A percentile compares a stretch with the other conserved stretches of the same genome.
Conservation (phyloP, 2,888 invertebrate species). For the Leptopilina drosophilae region DNA sequence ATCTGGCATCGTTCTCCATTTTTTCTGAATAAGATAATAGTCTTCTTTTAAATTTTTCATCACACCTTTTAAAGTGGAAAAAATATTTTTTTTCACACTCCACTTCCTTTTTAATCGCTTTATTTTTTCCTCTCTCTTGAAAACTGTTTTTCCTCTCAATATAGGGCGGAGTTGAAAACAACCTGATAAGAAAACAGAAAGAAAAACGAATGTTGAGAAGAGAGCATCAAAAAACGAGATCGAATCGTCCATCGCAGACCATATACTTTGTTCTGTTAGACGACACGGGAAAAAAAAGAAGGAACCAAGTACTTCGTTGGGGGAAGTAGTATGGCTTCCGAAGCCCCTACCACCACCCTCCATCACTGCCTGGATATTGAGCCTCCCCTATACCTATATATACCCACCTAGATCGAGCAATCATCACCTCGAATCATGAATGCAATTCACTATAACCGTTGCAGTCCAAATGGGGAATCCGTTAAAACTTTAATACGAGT, state of each 20-base stretch:
- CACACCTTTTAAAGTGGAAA: conserved; percentile 32
- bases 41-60: conserved; percentile 1
- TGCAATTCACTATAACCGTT: conserved; percentile 35
- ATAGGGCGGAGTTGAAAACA: neutral
- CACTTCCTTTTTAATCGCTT: neutral
- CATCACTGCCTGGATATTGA: conserved; percentile 46
- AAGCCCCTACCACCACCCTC: conserved; percentile 66
- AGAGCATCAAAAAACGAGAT: conserved; percentile 44
- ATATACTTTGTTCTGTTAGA: conserved; percentile 28
- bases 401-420: conserved; percentile 65
- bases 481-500: neutral
- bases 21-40: neutral
- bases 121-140: neutral
- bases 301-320: conserved; percentile 59
- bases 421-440: conserved; percentile 59
- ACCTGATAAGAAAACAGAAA: conserved; percentile 53
- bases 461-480: conserved; percentile 2
- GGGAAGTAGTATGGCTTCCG: conserved; percentile 71
- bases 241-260: conserved; percentile 52
- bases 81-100: neutral
- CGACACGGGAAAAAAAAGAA: conserved; percentile 22
- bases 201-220: conserved; percentile 36
- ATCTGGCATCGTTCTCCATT: neutral
- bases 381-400: conserved; percentile 51
- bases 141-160: no score